Evolutionary conservation across 2,888 invertebrate species (phyloP).

Genomic region (Pyrochroa serraticornis): DNA sequence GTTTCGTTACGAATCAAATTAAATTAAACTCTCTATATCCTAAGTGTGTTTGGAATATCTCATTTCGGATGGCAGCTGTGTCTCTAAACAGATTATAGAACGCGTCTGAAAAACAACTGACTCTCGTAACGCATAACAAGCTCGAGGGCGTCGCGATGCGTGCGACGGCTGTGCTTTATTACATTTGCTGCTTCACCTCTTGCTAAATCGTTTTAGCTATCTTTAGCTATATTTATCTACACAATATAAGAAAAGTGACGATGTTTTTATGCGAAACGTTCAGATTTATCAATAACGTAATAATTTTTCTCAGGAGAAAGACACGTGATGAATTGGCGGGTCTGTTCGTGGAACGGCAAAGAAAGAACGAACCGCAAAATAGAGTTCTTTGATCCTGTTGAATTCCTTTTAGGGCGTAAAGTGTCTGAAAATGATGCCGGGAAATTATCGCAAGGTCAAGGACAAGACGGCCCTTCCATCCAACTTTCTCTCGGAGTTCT

Average conservation of each 20-base stretch:
- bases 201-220: slow-evolving; percentile 24
- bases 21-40: slow-evolving; percentile 15
- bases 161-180: slow-evolving; percentile 28
- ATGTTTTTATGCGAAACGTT: slow-evolving; percentile 1
- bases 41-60: slow-evolving; percentile 19
- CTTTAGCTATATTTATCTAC: too few species aligned
- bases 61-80: slow-evolving; percentile 27
- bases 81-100: slow-evolving; percentile 27
- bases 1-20: slow-evolving; percentile 4
- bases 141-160: slow-evolving; percentile 26
- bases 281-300: slow-evolving; percentile 6
- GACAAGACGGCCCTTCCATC: too few species aligned
- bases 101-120: slow-evolving; percentile 26
- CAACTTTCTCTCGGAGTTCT: too few species aligned
- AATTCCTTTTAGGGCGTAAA: too few species aligned
- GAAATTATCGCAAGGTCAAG: too few species aligned
- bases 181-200: slow-evolving; percentile 25
- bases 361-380: too few species aligned
- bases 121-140: slow-evolving; percentile 25
- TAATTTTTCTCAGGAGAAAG: too few species aligned
- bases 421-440: too few species aligned
- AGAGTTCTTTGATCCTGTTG: too few species aligned
- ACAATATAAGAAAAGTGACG: slow-evolving; percentile 5
- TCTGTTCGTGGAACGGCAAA: too few species aligned
- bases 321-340: too few species aligned